These are phyloP conservation scores for Neodiprion lecontei DNA, from an alignment of 1,140 invertebrate genomes.

Conservation along the genomic window DNA sequence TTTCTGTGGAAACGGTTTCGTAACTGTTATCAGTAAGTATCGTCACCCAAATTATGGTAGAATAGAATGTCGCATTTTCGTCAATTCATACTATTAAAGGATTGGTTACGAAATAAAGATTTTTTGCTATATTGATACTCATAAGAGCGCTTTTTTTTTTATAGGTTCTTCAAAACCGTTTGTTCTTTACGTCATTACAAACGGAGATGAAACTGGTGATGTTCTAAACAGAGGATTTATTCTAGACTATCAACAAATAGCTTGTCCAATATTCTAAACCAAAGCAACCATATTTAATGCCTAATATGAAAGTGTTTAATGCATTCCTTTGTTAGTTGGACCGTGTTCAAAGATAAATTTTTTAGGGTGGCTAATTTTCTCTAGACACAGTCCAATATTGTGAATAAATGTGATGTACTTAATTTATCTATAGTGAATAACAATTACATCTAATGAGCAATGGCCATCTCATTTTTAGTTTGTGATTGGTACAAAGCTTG, in stretches of 20 bases:
- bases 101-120: conserved; percentile 7
- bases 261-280: conserved; percentile 58
- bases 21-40: conserved; percentile 69
- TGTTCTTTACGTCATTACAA: conserved; percentile 74
- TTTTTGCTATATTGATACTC: conserved; percentile 14
- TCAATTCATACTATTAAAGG: background rate
- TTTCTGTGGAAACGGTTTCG: conserved; percentile 77
- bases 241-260: conserved; percentile 71
- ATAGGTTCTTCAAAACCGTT: conserved; percentile 72
- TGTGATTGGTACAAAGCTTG: conserved; percentile 13
- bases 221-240: conserved; percentile 77
- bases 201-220: conserved; percentile 67
- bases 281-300: background rate
- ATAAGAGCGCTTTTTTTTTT: conserved; percentile 40
- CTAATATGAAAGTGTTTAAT: background rate
- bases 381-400: background rate
- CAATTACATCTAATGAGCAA: too few species aligned
- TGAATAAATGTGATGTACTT: conserved; percentile 14
- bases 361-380: conserved; percentile 12
- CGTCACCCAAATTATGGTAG: conserved; percentile 7
- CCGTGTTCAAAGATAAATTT: conserved; percentile 14
- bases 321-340: background rate
- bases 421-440: conserved; percentile 5
- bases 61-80: background rate
- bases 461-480: too few species aligned